Evolutionary conservation across 23 tunicate genomes (phyloP).

Genomic region (Ascidia mentula): DNA sequence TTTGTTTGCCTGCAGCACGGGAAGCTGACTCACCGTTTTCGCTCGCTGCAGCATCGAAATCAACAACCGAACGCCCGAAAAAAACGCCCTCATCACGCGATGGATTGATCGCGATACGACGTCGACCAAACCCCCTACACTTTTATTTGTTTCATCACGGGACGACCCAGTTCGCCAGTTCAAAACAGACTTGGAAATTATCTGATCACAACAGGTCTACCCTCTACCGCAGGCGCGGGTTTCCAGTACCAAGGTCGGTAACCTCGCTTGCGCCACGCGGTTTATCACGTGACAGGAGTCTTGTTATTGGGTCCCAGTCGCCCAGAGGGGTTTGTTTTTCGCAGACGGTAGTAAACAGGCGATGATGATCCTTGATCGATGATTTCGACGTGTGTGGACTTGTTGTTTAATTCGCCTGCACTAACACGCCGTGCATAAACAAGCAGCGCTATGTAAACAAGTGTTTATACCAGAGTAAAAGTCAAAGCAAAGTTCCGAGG

Average conservation of each 20-base stretch:
- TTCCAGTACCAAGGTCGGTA: not conserved
- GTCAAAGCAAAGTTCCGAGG: too few relatives aligned
- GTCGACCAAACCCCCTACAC: too few relatives aligned
- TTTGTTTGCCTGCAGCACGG: slow-evolving; percentile 7
- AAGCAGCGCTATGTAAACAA: too few relatives aligned
- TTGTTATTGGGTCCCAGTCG: not conserved
- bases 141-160: too few relatives aligned
- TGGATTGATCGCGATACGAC: too few relatives aligned
- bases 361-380: not conserved
- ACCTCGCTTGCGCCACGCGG: not conserved
- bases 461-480: too few relatives aligned
- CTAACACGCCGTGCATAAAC: too few relatives aligned
- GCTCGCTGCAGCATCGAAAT: not conserved
- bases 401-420: too few relatives aligned
- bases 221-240: too few relatives aligned
- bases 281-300: not conserved
- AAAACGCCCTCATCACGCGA: not conserved
- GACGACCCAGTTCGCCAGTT: not conserved
- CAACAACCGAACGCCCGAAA: not conserved
- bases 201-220: not conserved
- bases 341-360: not conserved
- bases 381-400: too few relatives aligned
- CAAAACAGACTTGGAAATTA: not conserved
- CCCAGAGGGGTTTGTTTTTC: not conserved
- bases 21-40: too few relatives aligned